phyloP scores from a whole-genome alignment of 2,113 vertebrate genomes.

The Muntiacus muntjak region DNA sequence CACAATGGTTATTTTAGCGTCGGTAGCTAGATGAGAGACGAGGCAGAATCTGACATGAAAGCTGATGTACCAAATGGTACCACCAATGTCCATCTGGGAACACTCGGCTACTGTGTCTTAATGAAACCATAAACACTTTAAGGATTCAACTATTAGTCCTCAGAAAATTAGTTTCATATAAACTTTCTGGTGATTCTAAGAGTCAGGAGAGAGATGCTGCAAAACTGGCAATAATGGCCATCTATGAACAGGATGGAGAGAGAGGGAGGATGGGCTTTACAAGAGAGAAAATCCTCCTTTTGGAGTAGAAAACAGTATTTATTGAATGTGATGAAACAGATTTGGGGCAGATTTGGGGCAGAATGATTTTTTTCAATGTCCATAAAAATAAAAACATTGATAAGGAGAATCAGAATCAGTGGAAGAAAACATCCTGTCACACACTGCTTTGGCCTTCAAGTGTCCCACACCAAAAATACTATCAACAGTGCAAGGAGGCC shows the following conservation, averaged over 20 bases:
- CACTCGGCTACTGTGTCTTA: neutral
- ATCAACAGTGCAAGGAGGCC: conserved; percentile 79
- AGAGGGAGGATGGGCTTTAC: conserved; percentile 81
- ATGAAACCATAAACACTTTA: neutral
- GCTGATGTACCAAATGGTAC: neutral
- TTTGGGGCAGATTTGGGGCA: conserved; percentile 81
- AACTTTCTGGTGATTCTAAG: neutral
- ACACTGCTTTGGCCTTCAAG: conserved; percentile 86
- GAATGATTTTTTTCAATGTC: conserved; percentile 85
- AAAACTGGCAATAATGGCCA: conserved; percentile 83
- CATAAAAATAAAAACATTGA: conserved; percentile 90
- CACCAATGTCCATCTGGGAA: neutral
- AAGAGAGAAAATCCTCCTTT: conserved; percentile 86
- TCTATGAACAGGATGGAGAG: conserved; percentile 86
- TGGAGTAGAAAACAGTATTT: conserved; percentile 87
- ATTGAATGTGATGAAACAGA: conserved; percentile 86
- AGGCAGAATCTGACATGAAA: neutral
- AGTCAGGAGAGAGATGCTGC: conserved; percentile 86
- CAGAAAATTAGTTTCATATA: neutral
- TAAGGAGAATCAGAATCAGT: conserved; percentile 84
- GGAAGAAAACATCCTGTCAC: conserved; percentile 84
- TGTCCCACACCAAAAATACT: conserved; percentile 87
- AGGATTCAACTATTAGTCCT: neutral
- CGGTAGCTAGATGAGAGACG: neutral
- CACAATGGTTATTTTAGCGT: neutral